Conservation (phyloP, 2,888 invertebrate genomes). For the Cybosia mesomella region DNA sequence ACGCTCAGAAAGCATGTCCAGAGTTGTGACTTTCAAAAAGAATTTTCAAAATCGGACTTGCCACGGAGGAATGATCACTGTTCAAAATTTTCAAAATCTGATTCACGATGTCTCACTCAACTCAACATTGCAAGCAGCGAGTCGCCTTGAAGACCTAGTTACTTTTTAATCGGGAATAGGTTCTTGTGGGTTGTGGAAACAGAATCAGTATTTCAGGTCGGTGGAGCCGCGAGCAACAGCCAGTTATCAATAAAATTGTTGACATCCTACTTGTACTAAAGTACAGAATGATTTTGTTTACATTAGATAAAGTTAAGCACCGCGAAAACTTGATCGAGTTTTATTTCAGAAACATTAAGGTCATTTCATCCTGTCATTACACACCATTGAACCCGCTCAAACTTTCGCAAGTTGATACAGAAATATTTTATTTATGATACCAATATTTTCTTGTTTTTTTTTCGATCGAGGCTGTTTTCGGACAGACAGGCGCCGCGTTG, state of each 20-base stretch:
- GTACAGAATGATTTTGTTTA: not conserved
- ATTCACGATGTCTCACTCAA: too few species aligned
- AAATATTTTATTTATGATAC: not conserved
- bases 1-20: too few species aligned
- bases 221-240: not conserved
- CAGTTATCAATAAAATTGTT: not conserved
- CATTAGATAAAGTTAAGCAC: not conserved
- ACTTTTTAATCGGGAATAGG: too few species aligned
- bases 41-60: too few species aligned
- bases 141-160: too few species aligned
- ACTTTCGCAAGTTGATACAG: not conserved
- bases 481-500: not conserved
- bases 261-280: not conserved
- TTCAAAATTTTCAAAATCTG: too few species aligned
- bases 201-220: too few species aligned
- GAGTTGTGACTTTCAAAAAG: too few species aligned
- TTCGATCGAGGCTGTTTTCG: not conserved
- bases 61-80: too few species aligned
- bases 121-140: too few species aligned
- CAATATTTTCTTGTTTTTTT: constrained; percentile 6
- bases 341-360: not conserved
- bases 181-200: too few species aligned
- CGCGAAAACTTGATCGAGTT: not conserved
- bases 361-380: not conserved
- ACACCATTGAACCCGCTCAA: not conserved